A percentile compares a stretch with the other conserved stretches of the same genome.
phyloP scores from a whole-genome alignment of 1,140 invertebrate species.

The Heliconius hewitsoni region DNA sequence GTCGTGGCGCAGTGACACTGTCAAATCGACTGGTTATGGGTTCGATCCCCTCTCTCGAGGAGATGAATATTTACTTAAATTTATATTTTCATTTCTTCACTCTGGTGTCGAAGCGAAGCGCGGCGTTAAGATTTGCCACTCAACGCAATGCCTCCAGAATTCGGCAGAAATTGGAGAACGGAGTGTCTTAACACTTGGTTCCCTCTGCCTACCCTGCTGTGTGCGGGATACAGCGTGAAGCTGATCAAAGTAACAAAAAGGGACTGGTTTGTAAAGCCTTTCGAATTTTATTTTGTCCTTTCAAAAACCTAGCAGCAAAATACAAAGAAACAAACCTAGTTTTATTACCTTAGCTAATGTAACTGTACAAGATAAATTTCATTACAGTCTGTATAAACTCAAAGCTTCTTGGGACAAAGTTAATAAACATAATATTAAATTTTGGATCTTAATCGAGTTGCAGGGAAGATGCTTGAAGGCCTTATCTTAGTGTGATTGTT shows the following conservation, averaged over 20 bases:
- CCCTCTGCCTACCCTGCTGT: no score
- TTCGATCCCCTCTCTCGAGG: no score
- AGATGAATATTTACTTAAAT: no score
- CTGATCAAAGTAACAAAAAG: not conserved
- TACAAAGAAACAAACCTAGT: constrained; percentile 1
- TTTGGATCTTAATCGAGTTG: constrained; percentile 18
- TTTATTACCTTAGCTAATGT: constrained; percentile 9
- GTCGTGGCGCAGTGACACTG: no score
- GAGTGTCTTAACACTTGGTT: no score
- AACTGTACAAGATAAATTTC: constrained; percentile 17
- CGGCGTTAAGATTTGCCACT: no score
- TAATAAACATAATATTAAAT: constrained; percentile 29
- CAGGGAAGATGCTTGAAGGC: not conserved
- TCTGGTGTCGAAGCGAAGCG: no score
- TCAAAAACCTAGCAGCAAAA: not conserved
- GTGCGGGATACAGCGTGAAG: no score
- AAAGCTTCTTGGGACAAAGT: constrained; percentile 7
- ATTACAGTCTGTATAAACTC: constrained; percentile 21
- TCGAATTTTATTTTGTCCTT: not conserved
- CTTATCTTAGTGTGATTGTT: constrained; percentile 9
- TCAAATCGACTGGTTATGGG: no score
- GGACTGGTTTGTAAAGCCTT: not conserved
- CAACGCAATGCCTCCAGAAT: no score
- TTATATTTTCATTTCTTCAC: no score
- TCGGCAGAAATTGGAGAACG: no score